phyloP scores from a whole-genome alignment of 53 echinoderm and acorn worm genomes.

The Antedon mediterranea region DNA sequence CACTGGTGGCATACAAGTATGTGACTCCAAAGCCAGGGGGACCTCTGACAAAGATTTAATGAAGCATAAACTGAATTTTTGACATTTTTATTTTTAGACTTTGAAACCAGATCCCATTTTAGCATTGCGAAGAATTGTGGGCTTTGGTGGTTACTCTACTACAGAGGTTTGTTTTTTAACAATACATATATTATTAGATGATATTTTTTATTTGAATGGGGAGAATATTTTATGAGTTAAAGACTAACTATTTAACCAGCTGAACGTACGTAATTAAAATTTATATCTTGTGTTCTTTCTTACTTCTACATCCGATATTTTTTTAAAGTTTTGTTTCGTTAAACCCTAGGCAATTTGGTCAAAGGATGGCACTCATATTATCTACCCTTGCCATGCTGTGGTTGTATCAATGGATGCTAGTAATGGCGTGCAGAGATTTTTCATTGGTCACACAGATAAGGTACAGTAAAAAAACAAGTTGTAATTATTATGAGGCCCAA shows the following conservation, averaged over 20 bases:
- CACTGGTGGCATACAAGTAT: too few relatives aligned
- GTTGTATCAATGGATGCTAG: constrained; percentile 68
- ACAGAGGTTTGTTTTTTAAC: constrained; percentile 32
- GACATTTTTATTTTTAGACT: constrained; percentile 17
- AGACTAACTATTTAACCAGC: too few relatives aligned
- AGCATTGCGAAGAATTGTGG: constrained; percentile 68
- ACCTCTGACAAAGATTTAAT: too few relatives aligned
- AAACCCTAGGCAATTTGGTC: constrained; percentile 48
- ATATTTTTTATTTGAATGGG: too few relatives aligned
- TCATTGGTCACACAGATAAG: constrained; percentile 95
- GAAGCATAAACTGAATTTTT: too few relatives aligned
- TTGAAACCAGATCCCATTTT: constrained; percentile 88
- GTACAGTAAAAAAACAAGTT: constrained; percentile 5
- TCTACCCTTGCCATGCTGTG: constrained; percentile 92
- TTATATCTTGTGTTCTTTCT: too few relatives aligned
- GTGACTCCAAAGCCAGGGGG: too few relatives aligned
- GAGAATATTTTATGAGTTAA: too few relatives aligned
- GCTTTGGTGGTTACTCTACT: constrained; percentile 76
- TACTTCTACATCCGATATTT: too few relatives aligned
- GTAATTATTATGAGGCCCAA: too few relatives aligned
- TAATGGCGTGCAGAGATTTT: constrained; percentile 76
- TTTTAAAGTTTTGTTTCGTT: background rate
- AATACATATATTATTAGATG: too few relatives aligned
- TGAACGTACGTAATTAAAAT: too few relatives aligned
- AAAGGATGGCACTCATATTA: constrained; percentile 60